Percentiles rank a stretch among this genome's conserved stretches.
phyloP scores from a whole-genome alignment of 2,113 vertebrate species.

The Vulpes lagopus region DNA sequence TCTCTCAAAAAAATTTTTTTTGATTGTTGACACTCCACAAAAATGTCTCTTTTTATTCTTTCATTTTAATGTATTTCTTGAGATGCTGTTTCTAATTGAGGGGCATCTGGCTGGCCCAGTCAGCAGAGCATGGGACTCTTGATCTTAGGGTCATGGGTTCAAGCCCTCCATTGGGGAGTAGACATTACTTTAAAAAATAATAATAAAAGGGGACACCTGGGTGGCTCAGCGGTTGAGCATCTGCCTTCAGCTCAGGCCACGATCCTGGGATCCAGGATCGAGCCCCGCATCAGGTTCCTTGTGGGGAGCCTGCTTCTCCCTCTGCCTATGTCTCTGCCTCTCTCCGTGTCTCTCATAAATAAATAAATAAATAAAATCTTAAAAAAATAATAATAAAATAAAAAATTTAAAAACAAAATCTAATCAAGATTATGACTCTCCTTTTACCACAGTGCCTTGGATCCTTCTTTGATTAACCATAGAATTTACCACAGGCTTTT shows the following conservation, averaged over 20 bases:
- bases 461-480: conserved; percentile 31
- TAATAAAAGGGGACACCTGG: no score
- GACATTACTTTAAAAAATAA: neutral
- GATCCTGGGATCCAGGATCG: no score
- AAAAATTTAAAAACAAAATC: neutral
- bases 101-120: neutral
- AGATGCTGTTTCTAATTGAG: neutral
- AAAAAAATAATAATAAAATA: neutral
- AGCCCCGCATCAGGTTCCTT: no score
- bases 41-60: conserved; percentile 23
- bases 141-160: neutral
- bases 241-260: no score
- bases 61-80: neutral
- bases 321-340: no score
- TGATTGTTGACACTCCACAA: neutral
- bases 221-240: no score
- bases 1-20: neutral
- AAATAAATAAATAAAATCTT: no score
- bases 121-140: neutral
- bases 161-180: neutral
- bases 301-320: no score
- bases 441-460: neutral
- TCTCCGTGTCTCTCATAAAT: no score
- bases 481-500: conserved; percentile 6
- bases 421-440: conserved; percentile 22